Evolutionary conservation across 2,797 vertebrate genomes (phyloP).

Genomic region (Prionace glauca): DNA sequence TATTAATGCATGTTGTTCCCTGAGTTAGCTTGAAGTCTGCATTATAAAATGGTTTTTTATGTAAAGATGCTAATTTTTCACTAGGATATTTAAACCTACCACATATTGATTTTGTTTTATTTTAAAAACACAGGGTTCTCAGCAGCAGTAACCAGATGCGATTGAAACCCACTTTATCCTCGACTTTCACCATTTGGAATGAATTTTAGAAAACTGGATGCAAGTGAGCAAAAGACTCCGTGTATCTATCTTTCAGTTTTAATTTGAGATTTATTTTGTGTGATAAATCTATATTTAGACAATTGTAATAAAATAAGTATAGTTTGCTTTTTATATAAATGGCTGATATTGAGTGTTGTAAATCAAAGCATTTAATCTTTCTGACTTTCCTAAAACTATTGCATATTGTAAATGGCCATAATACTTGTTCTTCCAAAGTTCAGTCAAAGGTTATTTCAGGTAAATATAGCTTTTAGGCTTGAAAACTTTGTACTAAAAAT

Average conservation of each 20-base stretch:
- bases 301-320: slow-evolving; percentile 42
- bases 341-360: slow-evolving; percentile 35
- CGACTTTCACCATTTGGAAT: slow-evolving; percentile 52
- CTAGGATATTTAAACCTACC: slow-evolving; percentile 39
- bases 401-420: slow-evolving; percentile 55
- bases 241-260: slow-evolving; percentile 37
- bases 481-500: slow-evolving; percentile 64
- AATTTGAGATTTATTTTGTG: slow-evolving; percentile 40
- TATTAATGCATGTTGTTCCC: not conserved
- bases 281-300: slow-evolving; percentile 51
- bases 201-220: slow-evolving; percentile 56
- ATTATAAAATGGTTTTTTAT: not conserved
- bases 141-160: slow-evolving; percentile 57
- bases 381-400: slow-evolving; percentile 67
- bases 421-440: slow-evolving; percentile 85
- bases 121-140: slow-evolving; percentile 58
- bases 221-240: slow-evolving; percentile 40
- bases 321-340: slow-evolving; percentile 38
- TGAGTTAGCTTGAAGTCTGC: not conserved
- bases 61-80: not conserved
- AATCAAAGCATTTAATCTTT: slow-evolving; percentile 38
- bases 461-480: slow-evolving; percentile 66
- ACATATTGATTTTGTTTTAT: slow-evolving; percentile 45
- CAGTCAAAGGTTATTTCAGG: slow-evolving; percentile 64
- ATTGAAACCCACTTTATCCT: slow-evolving; percentile 38